Conservation (phyloP, 2,797 vertebrate genomes). For the Cuniculus paca region DNA sequence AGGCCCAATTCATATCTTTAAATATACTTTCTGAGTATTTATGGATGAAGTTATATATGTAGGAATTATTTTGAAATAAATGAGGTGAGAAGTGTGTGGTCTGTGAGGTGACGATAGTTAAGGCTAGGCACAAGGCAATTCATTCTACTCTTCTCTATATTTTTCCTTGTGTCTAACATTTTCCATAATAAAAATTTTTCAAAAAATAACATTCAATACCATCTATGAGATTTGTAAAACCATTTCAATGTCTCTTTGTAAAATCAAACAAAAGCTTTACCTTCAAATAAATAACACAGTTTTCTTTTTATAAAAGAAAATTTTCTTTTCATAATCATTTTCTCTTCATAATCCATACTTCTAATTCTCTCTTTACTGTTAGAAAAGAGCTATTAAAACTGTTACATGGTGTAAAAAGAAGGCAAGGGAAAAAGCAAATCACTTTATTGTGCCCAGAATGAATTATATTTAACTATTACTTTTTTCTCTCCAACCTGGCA, state of each 20-base stretch:
- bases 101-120: not conserved
- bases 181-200: slow-evolving; percentile 18
- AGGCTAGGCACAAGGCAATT: not conserved
- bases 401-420: not conserved
- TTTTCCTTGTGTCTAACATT: slow-evolving; percentile 46
- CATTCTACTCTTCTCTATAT: not conserved
- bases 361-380: slow-evolving; percentile 4
- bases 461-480: not conserved
- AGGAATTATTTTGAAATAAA: slow-evolving; percentile 43
- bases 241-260: slow-evolving; percentile 40
- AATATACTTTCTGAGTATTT: slow-evolving; percentile 3
- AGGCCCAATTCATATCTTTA: not conserved
- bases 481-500: not conserved
- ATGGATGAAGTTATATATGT: not conserved
- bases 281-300: not conserved
- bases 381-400: slow-evolving; percentile 62
- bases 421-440: not conserved
- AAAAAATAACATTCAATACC: slow-evolving; percentile 16
- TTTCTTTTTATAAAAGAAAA: not conserved
- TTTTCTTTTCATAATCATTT: slow-evolving; percentile 25
- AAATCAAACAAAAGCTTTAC: slow-evolving; percentile 27
- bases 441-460: slow-evolving; percentile 7
- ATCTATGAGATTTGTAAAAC: slow-evolving; percentile 31
- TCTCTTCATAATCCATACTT: slow-evolving; percentile 13
- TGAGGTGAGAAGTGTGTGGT: not conserved